These are phyloP conservation scores for Enoplosus armatus DNA, from an alignment of 2,797 vertebrate genomes.

Conservation along the genomic window DNA sequence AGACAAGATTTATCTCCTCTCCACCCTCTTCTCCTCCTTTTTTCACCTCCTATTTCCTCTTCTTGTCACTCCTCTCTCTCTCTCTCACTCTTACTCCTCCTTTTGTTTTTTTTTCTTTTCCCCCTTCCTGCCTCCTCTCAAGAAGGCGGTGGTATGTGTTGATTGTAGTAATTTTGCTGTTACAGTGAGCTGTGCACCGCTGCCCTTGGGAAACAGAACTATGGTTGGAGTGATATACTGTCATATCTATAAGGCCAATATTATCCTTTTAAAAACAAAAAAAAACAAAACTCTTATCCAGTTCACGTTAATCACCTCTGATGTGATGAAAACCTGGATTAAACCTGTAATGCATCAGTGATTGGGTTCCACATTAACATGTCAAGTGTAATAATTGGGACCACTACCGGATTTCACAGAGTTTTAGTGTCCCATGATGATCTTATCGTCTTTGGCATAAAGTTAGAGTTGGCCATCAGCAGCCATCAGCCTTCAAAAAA, in stretches of 20 bases:
- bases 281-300: too few relatives aligned
- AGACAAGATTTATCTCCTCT: slow-evolving; percentile 66
- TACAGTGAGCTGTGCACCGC: slow-evolving; percentile 7
- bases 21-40: slow-evolving; percentile 47
- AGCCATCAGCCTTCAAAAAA: slow-evolving; percentile 9
- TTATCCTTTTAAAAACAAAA: not conserved
- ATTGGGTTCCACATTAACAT: not conserved
- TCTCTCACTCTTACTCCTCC: slow-evolving; percentile 7
- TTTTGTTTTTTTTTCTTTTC: not conserved
- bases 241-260: not conserved
- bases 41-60: slow-evolving; percentile 61
- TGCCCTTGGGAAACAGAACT: slow-evolving; percentile 15
- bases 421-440: slow-evolving; percentile 12
- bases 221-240: not conserved
- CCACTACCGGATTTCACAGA: not conserved
- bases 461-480: slow-evolving; percentile 20
- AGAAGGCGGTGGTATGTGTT: slow-evolving; percentile 46
- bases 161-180: slow-evolving; percentile 60
- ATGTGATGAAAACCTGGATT: slow-evolving; percentile 19
- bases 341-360: not conserved
- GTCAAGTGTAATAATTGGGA: not conserved
- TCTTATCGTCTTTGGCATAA: slow-evolving; percentile 33
- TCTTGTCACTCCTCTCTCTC: slow-evolving; percentile 49
- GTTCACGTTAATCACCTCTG: not conserved
- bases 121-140: slow-evolving; percentile 29